Evolutionary conservation across 2,113 vertebrate species (phyloP).

Genomic region (Heptranchias perlo): DNA sequence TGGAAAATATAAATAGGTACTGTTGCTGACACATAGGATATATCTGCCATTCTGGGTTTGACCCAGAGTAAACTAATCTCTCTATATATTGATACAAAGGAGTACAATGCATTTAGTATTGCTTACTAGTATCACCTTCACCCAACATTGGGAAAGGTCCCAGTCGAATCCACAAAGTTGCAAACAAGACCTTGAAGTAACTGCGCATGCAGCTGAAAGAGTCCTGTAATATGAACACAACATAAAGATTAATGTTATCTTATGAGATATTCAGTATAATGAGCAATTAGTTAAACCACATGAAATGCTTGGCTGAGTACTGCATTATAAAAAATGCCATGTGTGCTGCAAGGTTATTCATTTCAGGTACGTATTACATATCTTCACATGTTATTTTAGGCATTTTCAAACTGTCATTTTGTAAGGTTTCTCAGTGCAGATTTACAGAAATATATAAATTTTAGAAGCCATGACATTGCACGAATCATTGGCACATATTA

Average conservation of each 20-base stretch:
- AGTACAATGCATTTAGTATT: too few species aligned
- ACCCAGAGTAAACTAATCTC: neutral
- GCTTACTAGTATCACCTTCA: neutral
- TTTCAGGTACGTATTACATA: neutral
- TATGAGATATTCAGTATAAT: neutral
- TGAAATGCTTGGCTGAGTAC: neutral
- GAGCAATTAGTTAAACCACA: constrained; percentile 1
- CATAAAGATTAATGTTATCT: neutral
- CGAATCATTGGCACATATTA: neutral
- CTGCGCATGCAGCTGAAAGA: neutral
- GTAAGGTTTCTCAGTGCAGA: neutral
- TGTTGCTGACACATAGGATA: neutral
- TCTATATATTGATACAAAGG: neutral
- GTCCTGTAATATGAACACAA: neutral
- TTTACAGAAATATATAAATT: neutral
- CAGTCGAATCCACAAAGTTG: neutral
- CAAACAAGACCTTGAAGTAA: neutral
- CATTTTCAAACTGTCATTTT: neutral
- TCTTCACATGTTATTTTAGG: neutral
- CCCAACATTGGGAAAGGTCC: neutral
- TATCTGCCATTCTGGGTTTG: neutral
- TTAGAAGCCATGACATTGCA: neutral
- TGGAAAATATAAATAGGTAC: neutral
- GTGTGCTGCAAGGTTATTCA: neutral
- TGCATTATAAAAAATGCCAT: neutral